Evolutionary conservation across 2,113 vertebrate species (phyloP).

Genomic region (Oryzias melastigma): DNA sequence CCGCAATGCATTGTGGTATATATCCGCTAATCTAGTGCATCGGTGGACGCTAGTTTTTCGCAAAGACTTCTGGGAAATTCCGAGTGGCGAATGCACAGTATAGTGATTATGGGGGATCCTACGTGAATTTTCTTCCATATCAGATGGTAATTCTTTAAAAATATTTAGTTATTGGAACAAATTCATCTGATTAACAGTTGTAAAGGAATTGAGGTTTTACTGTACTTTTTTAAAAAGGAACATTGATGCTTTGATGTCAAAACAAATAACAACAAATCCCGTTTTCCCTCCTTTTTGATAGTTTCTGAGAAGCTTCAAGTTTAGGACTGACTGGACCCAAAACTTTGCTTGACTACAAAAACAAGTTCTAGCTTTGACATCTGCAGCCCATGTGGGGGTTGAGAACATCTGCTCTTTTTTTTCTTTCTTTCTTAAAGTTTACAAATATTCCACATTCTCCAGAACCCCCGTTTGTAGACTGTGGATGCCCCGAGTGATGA

Average conservation of each 20-base stretch:
- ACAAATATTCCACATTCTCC: slow-evolving; percentile 16
- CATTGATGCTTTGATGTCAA: slow-evolving; percentile 24
- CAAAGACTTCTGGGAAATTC: no score
- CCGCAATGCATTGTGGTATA: no score
- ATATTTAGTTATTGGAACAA: background rate
- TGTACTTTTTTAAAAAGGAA: background rate
- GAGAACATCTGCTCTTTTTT: slow-evolving; percentile 22
- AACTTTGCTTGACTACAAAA: slow-evolving; percentile 37
- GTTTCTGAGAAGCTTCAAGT: slow-evolving; percentile 35
- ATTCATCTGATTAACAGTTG: background rate
- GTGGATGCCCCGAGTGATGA: slow-evolving; percentile 50
- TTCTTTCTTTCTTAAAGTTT: slow-evolving; percentile 21
- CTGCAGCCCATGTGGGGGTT: slow-evolving; percentile 63
- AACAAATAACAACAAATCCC: slow-evolving; percentile 5
- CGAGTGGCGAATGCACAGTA: no score
- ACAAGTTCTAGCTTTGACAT: slow-evolving; percentile 58
- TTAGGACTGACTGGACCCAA: slow-evolving; percentile 30
- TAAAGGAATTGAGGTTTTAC: slow-evolving; percentile 23
- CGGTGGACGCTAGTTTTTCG: no score
- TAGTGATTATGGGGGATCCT: no score
- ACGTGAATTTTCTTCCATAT: no score
- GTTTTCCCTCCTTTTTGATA: background rate
- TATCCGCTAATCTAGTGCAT: no score
- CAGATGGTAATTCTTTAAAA: background rate
- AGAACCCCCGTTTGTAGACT: slow-evolving; percentile 48